These are phyloP conservation scores for Catharus ustulatus DNA, from an alignment of 2,797 vertebrate genomes.

Conservation along the genomic window DNA sequence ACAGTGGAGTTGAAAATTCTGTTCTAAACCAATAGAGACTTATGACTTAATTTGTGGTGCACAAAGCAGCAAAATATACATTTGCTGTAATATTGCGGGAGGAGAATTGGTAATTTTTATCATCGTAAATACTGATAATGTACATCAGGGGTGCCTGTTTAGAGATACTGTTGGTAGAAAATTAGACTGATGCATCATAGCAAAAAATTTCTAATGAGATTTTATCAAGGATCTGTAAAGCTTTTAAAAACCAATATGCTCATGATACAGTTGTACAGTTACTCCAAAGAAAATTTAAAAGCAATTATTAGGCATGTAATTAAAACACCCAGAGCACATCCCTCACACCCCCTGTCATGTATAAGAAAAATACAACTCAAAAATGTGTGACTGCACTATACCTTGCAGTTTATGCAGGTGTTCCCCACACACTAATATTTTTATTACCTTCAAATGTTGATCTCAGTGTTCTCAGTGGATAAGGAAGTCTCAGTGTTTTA, in stretches of 20 bases:
- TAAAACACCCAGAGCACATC: neutral
- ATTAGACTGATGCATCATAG: neutral
- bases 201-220: neutral
- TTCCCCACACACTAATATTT: neutral
- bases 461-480: neutral
- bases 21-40: neutral
- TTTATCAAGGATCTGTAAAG: neutral
- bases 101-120: neutral
- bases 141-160: fast-evolving
- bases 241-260: neutral
- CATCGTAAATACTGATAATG: neutral
- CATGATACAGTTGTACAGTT: neutral
- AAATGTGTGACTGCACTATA: neutral
- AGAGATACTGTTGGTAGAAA: neutral
- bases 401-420: neutral
- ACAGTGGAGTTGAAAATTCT: neutral
- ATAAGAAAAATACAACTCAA: neutral
- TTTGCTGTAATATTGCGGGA: neutral
- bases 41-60: neutral
- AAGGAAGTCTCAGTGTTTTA: neutral
- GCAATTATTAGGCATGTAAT: neutral
- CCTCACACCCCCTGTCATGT: neutral
- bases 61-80: neutral
- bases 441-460: neutral
- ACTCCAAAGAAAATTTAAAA: neutral